Conservation (phyloP, 1,140 invertebrate species). For the Drosophila willistoni region DNA sequence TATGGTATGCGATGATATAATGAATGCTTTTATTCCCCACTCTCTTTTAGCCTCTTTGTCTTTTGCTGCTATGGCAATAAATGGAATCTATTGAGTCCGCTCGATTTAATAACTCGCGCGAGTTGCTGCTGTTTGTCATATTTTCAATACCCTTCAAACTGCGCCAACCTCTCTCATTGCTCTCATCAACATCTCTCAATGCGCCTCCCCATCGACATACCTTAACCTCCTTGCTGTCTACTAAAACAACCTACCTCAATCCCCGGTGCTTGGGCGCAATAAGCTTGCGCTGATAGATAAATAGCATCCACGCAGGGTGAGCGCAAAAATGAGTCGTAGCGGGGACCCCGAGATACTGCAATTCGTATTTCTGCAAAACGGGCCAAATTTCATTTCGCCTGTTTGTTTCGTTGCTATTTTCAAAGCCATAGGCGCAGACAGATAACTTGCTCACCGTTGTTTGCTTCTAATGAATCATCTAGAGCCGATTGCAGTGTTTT, state of each 20-base stretch:
- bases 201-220: not conserved
- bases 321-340: not conserved
- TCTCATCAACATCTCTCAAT: not conserved
- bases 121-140: conserved; percentile 71
- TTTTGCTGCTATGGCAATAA: conserved; percentile 55
- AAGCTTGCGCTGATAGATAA: conserved; percentile 46
- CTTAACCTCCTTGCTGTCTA: not conserved
- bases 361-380: conserved; percentile 49
- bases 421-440: not conserved
- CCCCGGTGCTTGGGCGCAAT: conserved; percentile 24
- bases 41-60: not conserved
- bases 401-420: not conserved
- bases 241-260: not conserved
- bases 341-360: conserved; percentile 10
- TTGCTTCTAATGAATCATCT: no score
- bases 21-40: not conserved
- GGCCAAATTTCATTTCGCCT: conserved; percentile 29
- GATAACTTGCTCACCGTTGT: no score
- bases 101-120: conserved; percentile 73
- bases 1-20: not conserved
- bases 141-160: conserved; percentile 50
- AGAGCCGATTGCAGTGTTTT: no score
- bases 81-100: conserved; percentile 76
- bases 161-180: not conserved
- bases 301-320: conserved; percentile 32